Conservation (phyloP, 1,140 invertebrate species). For the Tetramorium alpestre region DNA sequence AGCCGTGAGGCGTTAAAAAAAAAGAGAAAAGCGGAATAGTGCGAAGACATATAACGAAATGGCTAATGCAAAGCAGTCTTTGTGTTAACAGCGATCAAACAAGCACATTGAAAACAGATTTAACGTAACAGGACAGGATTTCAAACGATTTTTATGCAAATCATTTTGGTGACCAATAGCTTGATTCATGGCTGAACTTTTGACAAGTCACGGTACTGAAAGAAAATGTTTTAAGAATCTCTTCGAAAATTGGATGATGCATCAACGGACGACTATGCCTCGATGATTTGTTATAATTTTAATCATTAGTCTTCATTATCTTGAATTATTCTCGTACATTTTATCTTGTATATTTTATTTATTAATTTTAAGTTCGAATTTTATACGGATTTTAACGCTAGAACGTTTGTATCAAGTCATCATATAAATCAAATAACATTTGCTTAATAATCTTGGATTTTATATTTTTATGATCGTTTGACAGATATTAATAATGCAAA, state of each 20-base stretch:
- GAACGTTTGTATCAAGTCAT: background rate
- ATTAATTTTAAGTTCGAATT: background rate
- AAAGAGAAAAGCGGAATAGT: background rate
- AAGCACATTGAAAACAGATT: background rate
- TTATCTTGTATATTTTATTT: background rate
- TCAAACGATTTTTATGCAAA: background rate
- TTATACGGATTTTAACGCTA: background rate
- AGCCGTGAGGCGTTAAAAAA: background rate
- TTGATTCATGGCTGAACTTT: background rate
- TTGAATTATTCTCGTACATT: background rate
- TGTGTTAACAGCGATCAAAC: background rate
- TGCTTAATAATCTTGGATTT: background rate
- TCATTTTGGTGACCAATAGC: background rate
- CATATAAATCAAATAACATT: background rate
- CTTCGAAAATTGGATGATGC: background rate
- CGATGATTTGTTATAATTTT: conserved; percentile 24
- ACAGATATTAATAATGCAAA: conserved; percentile 25
- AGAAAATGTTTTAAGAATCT: background rate
- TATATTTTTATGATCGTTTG: background rate
- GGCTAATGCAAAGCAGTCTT: background rate
- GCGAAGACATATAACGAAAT: background rate
- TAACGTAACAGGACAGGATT: background rate
- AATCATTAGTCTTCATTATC: background rate
- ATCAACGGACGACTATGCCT: conserved; percentile 19
- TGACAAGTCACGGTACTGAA: background rate